Percentiles rank a stretch among this genome's conserved stretches.
These are phyloP conservation scores for Clavelina lepadiformis DNA, from an alignment of 23 tunicate genomes.

Conservation along the genomic window DNA sequence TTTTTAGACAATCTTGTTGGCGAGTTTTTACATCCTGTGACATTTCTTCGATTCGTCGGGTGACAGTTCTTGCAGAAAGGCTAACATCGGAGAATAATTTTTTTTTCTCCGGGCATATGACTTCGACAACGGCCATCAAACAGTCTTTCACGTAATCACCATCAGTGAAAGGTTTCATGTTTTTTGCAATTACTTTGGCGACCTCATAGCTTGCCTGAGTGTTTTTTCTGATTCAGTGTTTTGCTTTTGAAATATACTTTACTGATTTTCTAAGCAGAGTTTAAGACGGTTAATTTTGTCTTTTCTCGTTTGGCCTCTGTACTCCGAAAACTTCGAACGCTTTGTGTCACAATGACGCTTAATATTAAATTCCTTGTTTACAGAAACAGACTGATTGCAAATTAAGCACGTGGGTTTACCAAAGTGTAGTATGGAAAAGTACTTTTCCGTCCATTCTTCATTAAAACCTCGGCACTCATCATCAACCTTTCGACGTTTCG, in stretches of 20 bases:
- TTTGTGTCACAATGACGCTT: conserved; percentile 61
- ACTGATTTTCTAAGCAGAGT: conserved; percentile 21
- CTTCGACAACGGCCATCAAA: conserved; percentile 62
- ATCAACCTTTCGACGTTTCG: conserved; percentile 32
- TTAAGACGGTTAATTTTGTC: conserved; percentile 48
- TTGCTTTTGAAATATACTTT: conserved; percentile 32
- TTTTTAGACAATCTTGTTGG: conserved; percentile 53
- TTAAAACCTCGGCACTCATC: conserved; percentile 35
- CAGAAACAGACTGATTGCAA: conserved; percentile 44
- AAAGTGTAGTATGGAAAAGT: conserved; percentile 10
- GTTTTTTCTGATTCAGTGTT: conserved; percentile 44
- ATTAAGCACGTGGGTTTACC: conserved; percentile 32
- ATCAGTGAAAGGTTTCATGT: conserved; percentile 62
- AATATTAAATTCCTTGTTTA: conserved; percentile 51
- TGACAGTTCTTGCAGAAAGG: conserved; percentile 73
- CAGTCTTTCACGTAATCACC: conserved; percentile 66
- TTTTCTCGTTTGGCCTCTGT: conserved; percentile 30
- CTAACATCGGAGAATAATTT: conserved; percentile 41
- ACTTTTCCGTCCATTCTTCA: conserved; percentile 32
- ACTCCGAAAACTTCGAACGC: conserved; percentile 18
- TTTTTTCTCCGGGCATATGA: conserved; percentile 63
- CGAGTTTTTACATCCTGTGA: conserved; percentile 43
- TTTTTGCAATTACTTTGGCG: conserved; percentile 58
- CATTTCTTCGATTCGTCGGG: conserved; percentile 77
- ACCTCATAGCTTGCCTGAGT: conserved; percentile 61